A percentile compares a stretch with the other conserved stretches of the same genome.
phyloP scores from a whole-genome alignment of 2,113 vertebrate genomes.

The Microtus richardsoni region DNA sequence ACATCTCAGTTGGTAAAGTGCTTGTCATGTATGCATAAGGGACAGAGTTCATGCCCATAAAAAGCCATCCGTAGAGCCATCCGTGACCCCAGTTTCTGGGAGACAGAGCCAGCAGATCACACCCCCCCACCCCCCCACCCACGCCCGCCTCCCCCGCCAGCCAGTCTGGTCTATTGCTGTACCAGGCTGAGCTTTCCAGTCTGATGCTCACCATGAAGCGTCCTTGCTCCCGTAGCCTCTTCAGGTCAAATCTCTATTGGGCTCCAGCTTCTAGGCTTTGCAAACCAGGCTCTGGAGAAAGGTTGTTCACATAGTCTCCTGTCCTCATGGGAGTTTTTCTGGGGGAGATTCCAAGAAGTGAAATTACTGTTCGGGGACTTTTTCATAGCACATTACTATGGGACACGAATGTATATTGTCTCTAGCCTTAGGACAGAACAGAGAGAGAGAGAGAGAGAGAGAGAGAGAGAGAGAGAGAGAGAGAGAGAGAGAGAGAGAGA shows the following conservation, averaged over 20 bases:
- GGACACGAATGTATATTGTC: neutral
- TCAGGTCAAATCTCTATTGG: constrained; percentile 25
- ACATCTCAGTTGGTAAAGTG: neutral
- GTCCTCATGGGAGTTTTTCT: constrained; percentile 4
- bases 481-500: no score
- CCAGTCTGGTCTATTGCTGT: neutral
- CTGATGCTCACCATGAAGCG: neutral
- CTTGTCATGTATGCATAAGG: no score
- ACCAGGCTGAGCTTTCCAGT: neutral
- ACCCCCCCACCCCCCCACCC: no score
- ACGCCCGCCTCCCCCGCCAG: no score
- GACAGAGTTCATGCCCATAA: neutral
- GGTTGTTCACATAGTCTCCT: neutral
- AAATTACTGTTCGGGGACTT: constrained; percentile 56
- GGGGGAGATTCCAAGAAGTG: constrained; percentile 65
- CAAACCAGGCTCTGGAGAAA: neutral
- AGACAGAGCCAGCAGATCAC: neutral
- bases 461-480: neutral
- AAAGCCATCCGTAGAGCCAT: neutral
- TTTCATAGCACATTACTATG: neutral
- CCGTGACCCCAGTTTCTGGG: neutral
- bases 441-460: neutral
- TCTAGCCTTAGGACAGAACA: constrained; percentile 18
- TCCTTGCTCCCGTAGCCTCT: neutral
- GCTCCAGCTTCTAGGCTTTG: neutral